These are phyloP conservation scores for Cataglyphis albicans DNA, from an alignment of 2,888 invertebrate species.

Conservation along the genomic window DNA sequence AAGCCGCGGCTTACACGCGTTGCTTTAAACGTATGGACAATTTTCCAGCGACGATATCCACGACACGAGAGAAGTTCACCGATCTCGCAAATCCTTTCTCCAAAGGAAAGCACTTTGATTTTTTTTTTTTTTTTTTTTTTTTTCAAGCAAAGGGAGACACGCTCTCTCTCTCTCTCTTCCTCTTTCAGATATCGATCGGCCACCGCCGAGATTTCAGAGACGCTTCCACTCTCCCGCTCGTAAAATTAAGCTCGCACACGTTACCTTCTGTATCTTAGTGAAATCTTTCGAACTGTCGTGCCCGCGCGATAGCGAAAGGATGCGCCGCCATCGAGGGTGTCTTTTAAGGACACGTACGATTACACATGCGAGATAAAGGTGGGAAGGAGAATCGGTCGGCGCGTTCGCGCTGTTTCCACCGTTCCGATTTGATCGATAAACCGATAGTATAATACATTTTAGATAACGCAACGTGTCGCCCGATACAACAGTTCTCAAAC, in stretches of 20 bases:
- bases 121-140: background rate
- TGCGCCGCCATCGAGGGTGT: conserved; percentile 19
- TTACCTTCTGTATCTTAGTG: conserved; percentile 46
- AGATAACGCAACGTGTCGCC: conserved; percentile 54
- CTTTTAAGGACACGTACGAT: conserved; percentile 49
- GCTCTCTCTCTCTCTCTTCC: background rate
- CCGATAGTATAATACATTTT: conserved; percentile 54
- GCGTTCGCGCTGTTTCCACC: background rate
- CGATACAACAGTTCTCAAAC: conserved; percentile 55
- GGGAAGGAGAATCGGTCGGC: background rate
- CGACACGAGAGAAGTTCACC: conserved; percentile 32
- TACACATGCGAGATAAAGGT: conserved; percentile 47
- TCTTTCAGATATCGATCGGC: conserved; percentile 41
- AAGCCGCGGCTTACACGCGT: conserved; percentile 48
- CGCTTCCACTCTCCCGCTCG: conserved; percentile 38
- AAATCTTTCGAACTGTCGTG: conserved; percentile 49
- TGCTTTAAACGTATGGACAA: conserved; percentile 47
- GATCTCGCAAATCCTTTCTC: conserved; percentile 30
- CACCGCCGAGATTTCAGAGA: conserved; percentile 35
- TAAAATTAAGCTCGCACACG: conserved; percentile 55
- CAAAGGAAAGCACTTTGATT: background rate
- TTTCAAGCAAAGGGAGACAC: background rate
- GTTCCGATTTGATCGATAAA: conserved; percentile 49
- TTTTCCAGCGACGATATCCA: conserved; percentile 35
- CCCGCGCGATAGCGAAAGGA: conserved; percentile 29